Conservation (phyloP, 2,888 invertebrate species). For the Hesperia comma region DNA sequence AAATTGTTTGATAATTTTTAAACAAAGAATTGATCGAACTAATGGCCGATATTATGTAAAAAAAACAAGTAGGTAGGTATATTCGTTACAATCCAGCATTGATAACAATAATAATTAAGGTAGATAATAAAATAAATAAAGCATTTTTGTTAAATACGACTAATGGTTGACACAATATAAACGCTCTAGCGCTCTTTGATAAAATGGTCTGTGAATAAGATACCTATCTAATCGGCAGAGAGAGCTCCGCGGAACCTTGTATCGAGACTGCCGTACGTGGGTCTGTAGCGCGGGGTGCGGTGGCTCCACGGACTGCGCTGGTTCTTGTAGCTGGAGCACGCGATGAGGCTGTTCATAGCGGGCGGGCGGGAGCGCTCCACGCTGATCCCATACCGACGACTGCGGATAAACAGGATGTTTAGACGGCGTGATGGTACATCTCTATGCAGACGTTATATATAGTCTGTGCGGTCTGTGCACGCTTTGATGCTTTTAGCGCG, state of each 20-base stretch:
- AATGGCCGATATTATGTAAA: no score
- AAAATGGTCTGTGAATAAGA: not conserved
- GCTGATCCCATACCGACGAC: slow-evolving; percentile 80
- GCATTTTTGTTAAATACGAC: not conserved
- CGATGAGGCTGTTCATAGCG: slow-evolving; percentile 90
- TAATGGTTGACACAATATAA: not conserved
- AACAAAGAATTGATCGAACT: no score
- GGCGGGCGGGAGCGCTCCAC: slow-evolving; percentile 87
- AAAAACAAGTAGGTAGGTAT: no score
- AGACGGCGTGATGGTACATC: no score
- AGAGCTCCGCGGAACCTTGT: slow-evolving; percentile 65
- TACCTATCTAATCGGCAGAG: slow-evolving; percentile 45
- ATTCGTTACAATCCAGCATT: not conserved
- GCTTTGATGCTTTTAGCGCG: no score
- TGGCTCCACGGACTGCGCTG: slow-evolving; percentile 78
- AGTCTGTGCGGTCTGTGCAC: no score
- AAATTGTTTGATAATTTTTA: no score
- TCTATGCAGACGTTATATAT: no score
- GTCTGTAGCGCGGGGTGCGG: slow-evolving; percentile 70
- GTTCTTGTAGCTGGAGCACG: slow-evolving; percentile 90
- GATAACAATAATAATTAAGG: not conserved
- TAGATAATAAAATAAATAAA: not conserved
- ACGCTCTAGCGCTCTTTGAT: not conserved
- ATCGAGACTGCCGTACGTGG: slow-evolving; percentile 75
- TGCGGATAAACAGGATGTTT: slow-evolving; percentile 42